Base-by-base conservation (phyloP, 2,888 invertebrate genomes). In the Biston stratarius region DNA sequence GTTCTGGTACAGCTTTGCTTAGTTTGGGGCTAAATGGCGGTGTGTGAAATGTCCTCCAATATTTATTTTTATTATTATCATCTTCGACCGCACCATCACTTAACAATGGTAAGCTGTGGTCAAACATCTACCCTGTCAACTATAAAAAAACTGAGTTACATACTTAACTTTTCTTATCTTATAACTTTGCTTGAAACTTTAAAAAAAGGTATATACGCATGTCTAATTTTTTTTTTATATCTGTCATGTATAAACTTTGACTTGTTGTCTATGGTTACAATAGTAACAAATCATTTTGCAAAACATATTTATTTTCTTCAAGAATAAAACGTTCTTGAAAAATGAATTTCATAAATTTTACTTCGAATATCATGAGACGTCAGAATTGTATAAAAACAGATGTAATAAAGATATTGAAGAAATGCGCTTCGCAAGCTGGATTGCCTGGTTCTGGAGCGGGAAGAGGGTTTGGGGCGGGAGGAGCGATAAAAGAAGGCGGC, bases 381-480 rank as follows among this genome's bases (percentile, higher is more conserved):
- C 48, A 14, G 3, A 6, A 8, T n/a, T 15, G 34, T 52, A 33
- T 42, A 0, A 57, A 47, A 8, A 42, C 47, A 14, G 15, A 59
- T 38, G 38, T 12, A 36, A 47, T 40, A 6, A 51, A 45, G 49
- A 12, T 11, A 11, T 12, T 34, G 49, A 49, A 49, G 49, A 49
- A 24, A 14, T 36, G 9, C 0, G 12, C 34, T 3, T 12, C 14
- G 1, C 24, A 33, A 7, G 15, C 55, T 40, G 67, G 62, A 12
- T 11, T 8, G n/a, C 58, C 59, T 11, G 67, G 62, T 0, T 44
- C 62, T 0, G 55, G 59, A 8, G 49, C 36, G 8, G 53, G 62
- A n/a, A 53, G 36, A 14, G 49, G 62, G 10, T 62, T 62, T 1
- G 59, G 53, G 11, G 48, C 58, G 15, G 58, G 61, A 24, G 58